These are phyloP conservation scores for Gobiocypris rarus DNA, from an alignment of 2,113 vertebrate species.

Conservation along the genomic window DNA sequence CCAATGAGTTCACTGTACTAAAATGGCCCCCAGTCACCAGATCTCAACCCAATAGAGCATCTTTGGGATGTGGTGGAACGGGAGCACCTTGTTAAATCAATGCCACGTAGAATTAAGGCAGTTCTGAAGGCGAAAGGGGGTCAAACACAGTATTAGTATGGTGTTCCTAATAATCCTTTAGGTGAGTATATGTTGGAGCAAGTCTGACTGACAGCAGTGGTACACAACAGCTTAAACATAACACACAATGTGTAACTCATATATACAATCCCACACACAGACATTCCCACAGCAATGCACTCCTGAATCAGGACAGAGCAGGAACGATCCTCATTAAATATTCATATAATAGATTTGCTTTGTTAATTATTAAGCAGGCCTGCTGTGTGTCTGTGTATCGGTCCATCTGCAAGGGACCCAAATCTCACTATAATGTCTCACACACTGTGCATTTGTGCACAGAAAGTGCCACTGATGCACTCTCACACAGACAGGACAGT, in stretches of 20 bases:
- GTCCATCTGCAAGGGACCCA: conserved; percentile 70
- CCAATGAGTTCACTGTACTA: no score
- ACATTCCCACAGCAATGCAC: conserved; percentile 53
- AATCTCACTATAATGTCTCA: conserved; percentile 31
- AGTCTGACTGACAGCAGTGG: neutral
- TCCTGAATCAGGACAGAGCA: conserved; percentile 60
- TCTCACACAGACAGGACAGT: conserved; percentile 22
- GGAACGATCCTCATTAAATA: conserved; percentile 71
- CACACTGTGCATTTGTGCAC: neutral
- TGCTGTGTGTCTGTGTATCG: conserved; percentile 66
- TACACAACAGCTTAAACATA: neutral
- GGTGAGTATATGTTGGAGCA: neutral
- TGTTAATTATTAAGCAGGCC: conserved; percentile 74
- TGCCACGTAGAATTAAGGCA: no score
- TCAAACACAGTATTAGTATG: no score
- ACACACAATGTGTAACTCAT: neutral
- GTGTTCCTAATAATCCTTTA: no score
- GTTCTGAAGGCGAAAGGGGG: no score
- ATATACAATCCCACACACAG: neutral
- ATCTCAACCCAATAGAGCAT: no score
- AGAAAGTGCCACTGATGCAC: neutral
- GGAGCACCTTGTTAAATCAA: no score
- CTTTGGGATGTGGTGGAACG: no score
- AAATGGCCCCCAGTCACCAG: no score
- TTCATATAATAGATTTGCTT: conserved; percentile 74